Base-by-base conservation (phyloP, 2,797 vertebrate genomes). In the Odontamblyopus lacepedii region DNA sequence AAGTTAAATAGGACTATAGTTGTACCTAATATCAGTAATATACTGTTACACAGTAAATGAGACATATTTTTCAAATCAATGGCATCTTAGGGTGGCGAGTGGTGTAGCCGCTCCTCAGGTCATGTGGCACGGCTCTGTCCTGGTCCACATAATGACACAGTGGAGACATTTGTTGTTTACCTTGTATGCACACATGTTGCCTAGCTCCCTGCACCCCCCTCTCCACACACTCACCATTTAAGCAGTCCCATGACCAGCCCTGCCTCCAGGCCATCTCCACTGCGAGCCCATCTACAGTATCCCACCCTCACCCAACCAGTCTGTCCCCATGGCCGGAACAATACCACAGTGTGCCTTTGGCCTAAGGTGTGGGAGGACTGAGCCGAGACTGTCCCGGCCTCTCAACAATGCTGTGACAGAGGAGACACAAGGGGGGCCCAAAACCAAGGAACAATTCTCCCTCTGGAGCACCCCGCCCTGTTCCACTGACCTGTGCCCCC, bases 311-410 rank as follows among this genome's bases (percentile, higher is more conserved):
- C 73, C 78, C 79, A 82, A 82, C 88, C 80, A 63, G 72, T 90
- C 87, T 88, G 78, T 91, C 84, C 88, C 83, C 85, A 88, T 90
- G 92, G 92, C 83, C 85, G 75, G 90, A 94, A 95, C 94, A 95
- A 95, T 94, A 91, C 91, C 15, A 78, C 91, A 92, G 93, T 94
- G 94, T 94, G 89, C 71, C 50, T 92, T 89, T 92, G 87, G 92
- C 93, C 94, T 90, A 93, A 94, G 94, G 94, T 94, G 93, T 95
- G 93, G 94, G 94, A 94, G 93, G 90, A 90, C 86, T 86, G 86
- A 72, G 72, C 76, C 4, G 67, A 87, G 86, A 84, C 90, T 88
- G 91, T 93, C 92, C 85, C 88, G 72, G 90, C 86, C 84, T 90
- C 78, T 84, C 76, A 91, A 95, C 93, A 94, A 95, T 94, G 89